phyloP scores from a whole-genome alignment of 2,888 invertebrate species.

The Nysson spinosus region DNA sequence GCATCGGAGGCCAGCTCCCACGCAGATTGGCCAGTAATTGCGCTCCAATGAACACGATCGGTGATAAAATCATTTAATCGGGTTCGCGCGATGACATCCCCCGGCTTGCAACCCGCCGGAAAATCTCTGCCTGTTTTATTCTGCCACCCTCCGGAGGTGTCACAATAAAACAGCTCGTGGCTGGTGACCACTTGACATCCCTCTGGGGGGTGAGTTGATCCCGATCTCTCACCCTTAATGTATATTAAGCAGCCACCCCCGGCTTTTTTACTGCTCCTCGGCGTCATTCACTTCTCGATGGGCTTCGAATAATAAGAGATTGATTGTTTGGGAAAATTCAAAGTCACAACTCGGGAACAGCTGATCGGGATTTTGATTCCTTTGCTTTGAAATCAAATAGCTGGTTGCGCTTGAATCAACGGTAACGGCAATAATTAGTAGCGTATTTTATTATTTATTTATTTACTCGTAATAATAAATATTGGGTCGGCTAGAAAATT shows the following conservation, averaged over 20 bases:
- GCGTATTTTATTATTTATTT: too few species aligned
- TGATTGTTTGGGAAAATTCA: constrained; percentile 61
- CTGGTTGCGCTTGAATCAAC: too few species aligned
- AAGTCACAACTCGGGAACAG: neutral
- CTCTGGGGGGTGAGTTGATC: constrained; percentile 41
- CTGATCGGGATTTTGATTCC: neutral
- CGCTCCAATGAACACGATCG: constrained; percentile 66
- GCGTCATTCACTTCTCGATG: constrained; percentile 24
- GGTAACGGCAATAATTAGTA: too few species aligned
- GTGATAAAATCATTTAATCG: constrained; percentile 60
- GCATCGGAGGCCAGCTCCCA: constrained; percentile 61
- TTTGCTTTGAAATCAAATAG: too few species aligned
- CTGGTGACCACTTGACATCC: constrained; percentile 73
- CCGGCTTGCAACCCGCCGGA: constrained; percentile 47
- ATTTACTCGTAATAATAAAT: too few species aligned
- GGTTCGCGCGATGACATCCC: constrained; percentile 57
- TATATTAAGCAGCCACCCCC: constrained; percentile 56
- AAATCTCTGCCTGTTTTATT: too few species aligned
- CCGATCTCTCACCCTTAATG: constrained; percentile 63
- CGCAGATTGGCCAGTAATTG: constrained; percentile 72
- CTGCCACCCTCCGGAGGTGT: constrained; percentile 64
- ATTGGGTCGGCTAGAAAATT: too few species aligned
- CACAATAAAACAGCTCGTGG: constrained; percentile 70
- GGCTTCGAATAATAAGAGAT: constrained; percentile 58
- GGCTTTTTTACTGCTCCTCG: constrained; percentile 30